Conservation (phyloP, 2,113 vertebrate genomes). For the Lophotis ruficrista region DNA sequence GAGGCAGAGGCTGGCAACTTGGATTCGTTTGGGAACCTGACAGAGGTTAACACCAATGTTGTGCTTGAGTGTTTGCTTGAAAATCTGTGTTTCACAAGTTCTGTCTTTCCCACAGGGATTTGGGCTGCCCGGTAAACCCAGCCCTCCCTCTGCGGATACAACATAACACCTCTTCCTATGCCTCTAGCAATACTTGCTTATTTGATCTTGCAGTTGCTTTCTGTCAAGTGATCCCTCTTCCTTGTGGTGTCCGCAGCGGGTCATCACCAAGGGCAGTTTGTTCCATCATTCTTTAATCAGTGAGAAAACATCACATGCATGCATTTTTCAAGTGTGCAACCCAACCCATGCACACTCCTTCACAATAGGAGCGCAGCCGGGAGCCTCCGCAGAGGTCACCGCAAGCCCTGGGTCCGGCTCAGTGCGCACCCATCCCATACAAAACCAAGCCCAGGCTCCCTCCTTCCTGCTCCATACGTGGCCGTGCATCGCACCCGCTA, state of each 20-base stretch:
- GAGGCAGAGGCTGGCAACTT: background rate
- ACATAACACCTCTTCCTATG: background rate
- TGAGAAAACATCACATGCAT: background rate
- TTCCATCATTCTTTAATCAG: background rate
- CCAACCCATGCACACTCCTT: accelerated
- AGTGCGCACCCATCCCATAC: accelerated
- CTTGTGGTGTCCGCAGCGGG: accelerated
- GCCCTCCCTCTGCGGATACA: background rate
- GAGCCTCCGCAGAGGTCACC: background rate
- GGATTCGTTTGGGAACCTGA: background rate
- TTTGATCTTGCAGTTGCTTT: background rate
- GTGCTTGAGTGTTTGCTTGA: background rate
- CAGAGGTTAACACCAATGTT: background rate
- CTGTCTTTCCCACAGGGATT: background rate
- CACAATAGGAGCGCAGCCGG: accelerated
- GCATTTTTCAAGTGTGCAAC: background rate
- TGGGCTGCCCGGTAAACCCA: background rate
- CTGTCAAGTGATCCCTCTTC: background rate
- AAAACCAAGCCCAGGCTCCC: background rate
- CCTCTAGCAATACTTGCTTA: background rate
- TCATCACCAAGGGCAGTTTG: accelerated
- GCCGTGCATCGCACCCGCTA: accelerated
- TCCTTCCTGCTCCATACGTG: accelerated
- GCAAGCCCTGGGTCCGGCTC: background rate
- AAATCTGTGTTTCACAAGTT: background rate